A percentile compares a stretch with the other conserved stretches of the same genome.
These are phyloP conservation scores for Amazona vittata DNA, from an alignment of 2,113 vertebrate species.

Conservation along the genomic window DNA sequence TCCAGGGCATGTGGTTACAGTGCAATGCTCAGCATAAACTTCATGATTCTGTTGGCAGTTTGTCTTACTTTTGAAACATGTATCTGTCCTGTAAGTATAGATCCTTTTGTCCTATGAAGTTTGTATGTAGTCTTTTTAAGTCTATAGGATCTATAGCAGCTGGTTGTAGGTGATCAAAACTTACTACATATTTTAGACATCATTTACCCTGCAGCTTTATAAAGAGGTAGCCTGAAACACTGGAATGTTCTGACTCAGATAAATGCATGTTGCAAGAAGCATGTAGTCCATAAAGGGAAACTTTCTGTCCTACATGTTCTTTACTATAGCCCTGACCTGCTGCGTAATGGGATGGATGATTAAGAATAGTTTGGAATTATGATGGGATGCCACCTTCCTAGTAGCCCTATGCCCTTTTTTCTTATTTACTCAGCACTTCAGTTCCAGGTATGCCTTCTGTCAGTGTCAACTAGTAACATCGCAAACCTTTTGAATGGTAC, in stretches of 20 bases:
- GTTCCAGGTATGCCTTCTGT: neutral
- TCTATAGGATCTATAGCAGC: neutral
- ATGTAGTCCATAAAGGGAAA: neutral
- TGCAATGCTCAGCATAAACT: conserved; percentile 21
- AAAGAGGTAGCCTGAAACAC: neutral
- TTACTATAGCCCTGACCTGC: neutral
- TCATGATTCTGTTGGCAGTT: neutral
- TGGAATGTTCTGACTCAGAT: neutral
- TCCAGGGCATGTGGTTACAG: conserved; percentile 39
- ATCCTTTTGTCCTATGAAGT: neutral
- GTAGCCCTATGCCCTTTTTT: neutral
- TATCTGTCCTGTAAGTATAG: neutral
- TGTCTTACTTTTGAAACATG: neutral
- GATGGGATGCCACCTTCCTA: conserved; percentile 3
- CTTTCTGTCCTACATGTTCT: neutral
- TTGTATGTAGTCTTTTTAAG: neutral
- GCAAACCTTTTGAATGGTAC: neutral
- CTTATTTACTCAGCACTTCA: conserved; percentile 4
- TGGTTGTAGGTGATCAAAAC: neutral
- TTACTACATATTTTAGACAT: neutral
- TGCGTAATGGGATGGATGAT: neutral
- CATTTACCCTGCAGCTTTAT: neutral
- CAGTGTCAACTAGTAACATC: neutral
- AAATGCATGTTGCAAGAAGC: neutral
- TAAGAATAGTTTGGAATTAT: neutral